phyloP scores from a whole-genome alignment of 2,113 vertebrate genomes.

The Solenodon paradoxus region DNA sequence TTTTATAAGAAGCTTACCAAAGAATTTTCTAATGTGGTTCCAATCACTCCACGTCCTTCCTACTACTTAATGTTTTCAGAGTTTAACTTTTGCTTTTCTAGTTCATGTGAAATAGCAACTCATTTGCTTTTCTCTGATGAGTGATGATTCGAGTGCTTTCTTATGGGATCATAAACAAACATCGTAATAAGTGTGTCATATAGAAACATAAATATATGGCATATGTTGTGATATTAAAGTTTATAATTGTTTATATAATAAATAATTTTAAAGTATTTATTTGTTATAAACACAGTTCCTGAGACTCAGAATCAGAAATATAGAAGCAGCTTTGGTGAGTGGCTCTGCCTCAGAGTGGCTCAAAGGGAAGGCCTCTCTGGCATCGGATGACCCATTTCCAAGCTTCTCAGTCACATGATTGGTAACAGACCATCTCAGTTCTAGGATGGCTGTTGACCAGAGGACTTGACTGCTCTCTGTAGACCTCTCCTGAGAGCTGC shows the following conservation, averaged over 20 bases:
- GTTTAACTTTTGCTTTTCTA: background rate
- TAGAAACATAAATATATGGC: no score
- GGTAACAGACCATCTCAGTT: no score
- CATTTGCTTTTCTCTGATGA: background rate
- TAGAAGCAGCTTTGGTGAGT: background rate
- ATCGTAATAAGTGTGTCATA: no score
- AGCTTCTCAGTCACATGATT: background rate
- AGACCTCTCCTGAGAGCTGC: background rate
- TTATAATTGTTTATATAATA: no score
- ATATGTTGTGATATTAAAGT: no score
- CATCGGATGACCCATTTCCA: background rate
- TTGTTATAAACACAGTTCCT: no score
- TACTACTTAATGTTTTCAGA: background rate
- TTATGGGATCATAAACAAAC: background rate
- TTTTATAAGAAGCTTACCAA: background rate
- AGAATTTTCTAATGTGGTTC: background rate
- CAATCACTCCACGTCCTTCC: background rate
- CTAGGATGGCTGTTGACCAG: background rate
- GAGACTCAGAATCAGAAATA: background rate
- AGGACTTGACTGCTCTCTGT: background rate
- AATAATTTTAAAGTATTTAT: no score
- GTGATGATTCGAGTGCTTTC: background rate
- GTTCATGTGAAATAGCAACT: background rate
- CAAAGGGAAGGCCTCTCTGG: background rate
- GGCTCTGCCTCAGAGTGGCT: background rate